Evolutionary conservation across 2,113 vertebrate species (phyloP), one percentile per base, ranked within the genome.

Genomic region (Clupea harengus): DNA sequence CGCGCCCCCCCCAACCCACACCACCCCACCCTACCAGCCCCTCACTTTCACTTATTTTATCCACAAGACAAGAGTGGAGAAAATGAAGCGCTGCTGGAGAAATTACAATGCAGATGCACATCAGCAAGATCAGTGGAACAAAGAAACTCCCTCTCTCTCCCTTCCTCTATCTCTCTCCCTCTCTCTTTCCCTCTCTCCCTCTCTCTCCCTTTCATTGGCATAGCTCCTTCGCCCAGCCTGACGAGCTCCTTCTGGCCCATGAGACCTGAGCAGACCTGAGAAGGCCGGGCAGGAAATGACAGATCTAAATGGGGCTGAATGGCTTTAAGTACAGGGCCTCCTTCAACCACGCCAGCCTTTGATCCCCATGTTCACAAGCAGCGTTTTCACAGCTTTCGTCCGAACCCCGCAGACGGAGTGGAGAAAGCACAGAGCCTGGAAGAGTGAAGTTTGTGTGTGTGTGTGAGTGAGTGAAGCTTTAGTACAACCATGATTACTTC

Each of bases 251-350:
- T 72, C 64, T 72, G 64, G n/a, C 8, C 64, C 64, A 72, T 3
- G 22, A 39, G 39, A 57, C 20, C 6, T n/a, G 8, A 32, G 49
- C 25, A 46, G 45, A 17, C 10, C 20, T n/a, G 57, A 64, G 57
- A 64, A 15, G 45, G 72, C 60, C n/a, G 92, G 87, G 91, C 92
- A 94, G 93, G 93, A 94, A 94, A 93, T 89, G 89, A 91, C 89
- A 90, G 90, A 89, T 91, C 92, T 93, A 92, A 93, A 94, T 93
- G 91, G 87, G 85, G 86, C 86, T 82, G 91, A 92, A 93, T 91
- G 84, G 88, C 90, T 89, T 67, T 47, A 81, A 91, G 91, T 88
- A 82, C 87, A 88, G 89, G 85, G 88, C 81, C 84, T 32, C 91
- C 93, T 91, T 91, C 90, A 91, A 91, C 88, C 89, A 80, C 89